Evolutionary conservation across 2,113 vertebrate genomes (phyloP).

Genomic region (Cavia porcellus): DNA sequence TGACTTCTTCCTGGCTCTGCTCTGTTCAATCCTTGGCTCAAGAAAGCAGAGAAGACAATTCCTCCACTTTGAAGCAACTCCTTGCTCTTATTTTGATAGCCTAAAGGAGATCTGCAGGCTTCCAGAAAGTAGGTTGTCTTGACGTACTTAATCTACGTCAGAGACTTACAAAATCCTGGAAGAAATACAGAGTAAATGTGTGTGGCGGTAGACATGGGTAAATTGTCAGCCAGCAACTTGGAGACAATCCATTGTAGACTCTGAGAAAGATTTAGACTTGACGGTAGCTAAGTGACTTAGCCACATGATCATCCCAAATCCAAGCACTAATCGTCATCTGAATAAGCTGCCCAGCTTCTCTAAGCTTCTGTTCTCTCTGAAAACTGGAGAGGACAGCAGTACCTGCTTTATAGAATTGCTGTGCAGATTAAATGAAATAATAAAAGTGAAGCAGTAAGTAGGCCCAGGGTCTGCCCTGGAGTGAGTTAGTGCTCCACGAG

Average conservation of each 20-base stretch:
- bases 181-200: neutral
- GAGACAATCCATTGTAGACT: neutral
- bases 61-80: constrained; percentile 13
- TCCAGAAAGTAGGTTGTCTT: neutral
- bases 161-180: neutral
- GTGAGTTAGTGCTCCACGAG: neutral
- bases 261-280: neutral
- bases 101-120: neutral
- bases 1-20: neutral
- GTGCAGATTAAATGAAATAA: constrained; percentile 33
- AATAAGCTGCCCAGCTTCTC: neutral
- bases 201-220: neutral
- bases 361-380: neutral
- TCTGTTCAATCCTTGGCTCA: neutral
- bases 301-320: neutral
- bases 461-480: neutral
- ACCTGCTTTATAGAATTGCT: neutral
- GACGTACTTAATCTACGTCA: neutral
- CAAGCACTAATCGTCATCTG: neutral
- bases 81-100: neutral
- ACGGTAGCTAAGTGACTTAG: neutral
- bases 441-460: neutral
- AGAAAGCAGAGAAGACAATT: constrained; percentile 30
- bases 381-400: neutral
- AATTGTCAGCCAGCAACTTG: neutral